Conservation (phyloP, 2,888 invertebrate genomes). For the Polietes domitor region DNA sequence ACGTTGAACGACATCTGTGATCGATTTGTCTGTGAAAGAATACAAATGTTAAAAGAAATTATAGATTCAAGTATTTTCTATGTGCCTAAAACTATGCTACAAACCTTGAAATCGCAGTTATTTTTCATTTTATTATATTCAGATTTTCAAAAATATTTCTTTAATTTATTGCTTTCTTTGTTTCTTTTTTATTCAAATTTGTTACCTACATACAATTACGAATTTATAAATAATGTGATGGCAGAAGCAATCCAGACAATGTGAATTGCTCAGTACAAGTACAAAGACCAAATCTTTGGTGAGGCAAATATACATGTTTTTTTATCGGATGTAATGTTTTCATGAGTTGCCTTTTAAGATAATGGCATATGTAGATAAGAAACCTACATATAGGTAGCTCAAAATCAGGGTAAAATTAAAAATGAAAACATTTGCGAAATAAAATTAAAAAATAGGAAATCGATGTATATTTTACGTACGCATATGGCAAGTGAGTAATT, state of each 20-base stretch:
- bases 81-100: too few species aligned
- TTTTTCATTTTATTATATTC: too few species aligned
- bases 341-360: background rate
- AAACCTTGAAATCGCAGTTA: too few species aligned
- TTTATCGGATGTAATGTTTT: background rate
- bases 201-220: background rate
- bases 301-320: background rate
- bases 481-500: conserved; percentile 49
- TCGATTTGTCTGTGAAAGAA: too few species aligned
- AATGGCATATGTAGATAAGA: background rate
- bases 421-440: conserved; percentile 2
- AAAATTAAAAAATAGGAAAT: background rate
- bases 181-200: background rate
- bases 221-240: background rate
- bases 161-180: background rate
- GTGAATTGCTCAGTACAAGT: background rate
- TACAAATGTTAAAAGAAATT: too few species aligned
- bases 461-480: background rate
- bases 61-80: too few species aligned
- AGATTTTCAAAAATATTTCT: too few species aligned
- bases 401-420: background rate
- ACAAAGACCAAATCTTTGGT: too few species aligned
- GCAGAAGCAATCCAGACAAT: background rate
- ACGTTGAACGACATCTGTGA: too few species aligned
- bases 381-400: background rate